Evolutionary conservation across 1,140 invertebrate species (phyloP), one percentile per base, ranked within the genome.

Genomic region (Danaus plexippus): DNA sequence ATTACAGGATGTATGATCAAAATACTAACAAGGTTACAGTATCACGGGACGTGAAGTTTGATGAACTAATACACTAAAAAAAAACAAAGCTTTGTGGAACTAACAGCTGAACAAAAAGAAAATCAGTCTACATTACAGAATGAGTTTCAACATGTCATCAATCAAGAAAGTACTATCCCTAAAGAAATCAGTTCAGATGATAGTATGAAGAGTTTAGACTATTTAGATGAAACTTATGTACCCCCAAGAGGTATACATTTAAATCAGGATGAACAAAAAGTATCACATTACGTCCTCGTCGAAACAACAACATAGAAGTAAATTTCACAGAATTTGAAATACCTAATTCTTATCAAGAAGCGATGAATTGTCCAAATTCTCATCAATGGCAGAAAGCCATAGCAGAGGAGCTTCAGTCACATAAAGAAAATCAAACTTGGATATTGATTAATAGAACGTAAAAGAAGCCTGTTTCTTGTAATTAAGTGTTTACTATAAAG

Each of bases 1-100:
- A 61, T 50, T 61, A 61, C 11, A 49, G 59, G 43, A 61, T 57
- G 59, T 50, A 43, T 50, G 46, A 61, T 50, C n/a, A 10, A 9
- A 46, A 55, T 22, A 56, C 49, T 43, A 47, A 32, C 22, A 61
- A 61, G 12, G 50, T 61, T 45, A 57, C 51, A 51, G 22, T 57
- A 41, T 50, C 41, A 40, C 55, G 53, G 47, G 41, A 55, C 48
- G 48, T 61, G 12, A n/a, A 9, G 9, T 56, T 61, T 47, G 43
- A 61, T 52, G 59, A 61, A 49, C n/a, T n/a, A n/a, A n/a, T n/a
- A n/a, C n/a, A n/a, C n/a, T n/a, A n/a, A n/a, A n/a, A n/a, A n/a
- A n/a, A n/a, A n/a, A n/a, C n/a, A n/a, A n/a, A n/a, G n/a, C n/a
- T n/a, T n/a, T n/a, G n/a, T n/a, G n/a, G n/a, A n/a, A n/a, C n/a